phyloP scores from a whole-genome alignment of 2,797 vertebrate genomes.

The Eidolon dupreanum region DNA sequence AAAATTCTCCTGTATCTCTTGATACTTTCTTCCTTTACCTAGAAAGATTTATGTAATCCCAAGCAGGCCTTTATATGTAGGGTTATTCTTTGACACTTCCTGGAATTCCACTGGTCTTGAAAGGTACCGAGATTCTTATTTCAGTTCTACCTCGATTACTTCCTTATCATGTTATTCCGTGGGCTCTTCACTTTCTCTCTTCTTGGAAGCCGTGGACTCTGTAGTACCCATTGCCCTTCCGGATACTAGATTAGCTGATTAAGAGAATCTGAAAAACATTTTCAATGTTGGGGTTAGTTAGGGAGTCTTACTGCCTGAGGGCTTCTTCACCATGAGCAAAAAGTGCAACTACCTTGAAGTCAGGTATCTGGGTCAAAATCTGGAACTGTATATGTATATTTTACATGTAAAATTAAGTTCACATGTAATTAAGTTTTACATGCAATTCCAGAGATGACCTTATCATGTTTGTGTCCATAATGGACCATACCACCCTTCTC shows the following conservation, averaged over 20 bases:
- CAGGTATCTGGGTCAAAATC: neutral
- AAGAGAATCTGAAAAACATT: neutral
- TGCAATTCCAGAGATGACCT: neutral
- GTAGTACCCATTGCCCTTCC: neutral
- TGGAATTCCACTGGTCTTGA: neutral
- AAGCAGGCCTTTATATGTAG: too few species aligned
- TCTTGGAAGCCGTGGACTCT: neutral
- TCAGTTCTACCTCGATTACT: neutral
- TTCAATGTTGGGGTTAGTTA: neutral
- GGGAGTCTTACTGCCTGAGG: neutral
- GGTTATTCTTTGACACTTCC: neutral
- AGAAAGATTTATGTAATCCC: neutral
- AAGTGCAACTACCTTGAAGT: neutral
- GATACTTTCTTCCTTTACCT: neutral
- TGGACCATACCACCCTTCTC: neutral
- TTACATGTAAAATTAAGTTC: neutral
- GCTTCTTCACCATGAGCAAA: neutral
- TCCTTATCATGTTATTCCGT: neutral
- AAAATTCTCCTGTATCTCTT: neutral
- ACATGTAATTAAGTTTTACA: neutral
- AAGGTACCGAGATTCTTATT: neutral
- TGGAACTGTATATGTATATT: neutral
- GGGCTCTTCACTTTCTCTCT: neutral
- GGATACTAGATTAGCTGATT: neutral
- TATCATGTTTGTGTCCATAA: neutral